phyloP scores from a whole-genome alignment of 1,140 invertebrate species.

The Ips typographus region DNA sequence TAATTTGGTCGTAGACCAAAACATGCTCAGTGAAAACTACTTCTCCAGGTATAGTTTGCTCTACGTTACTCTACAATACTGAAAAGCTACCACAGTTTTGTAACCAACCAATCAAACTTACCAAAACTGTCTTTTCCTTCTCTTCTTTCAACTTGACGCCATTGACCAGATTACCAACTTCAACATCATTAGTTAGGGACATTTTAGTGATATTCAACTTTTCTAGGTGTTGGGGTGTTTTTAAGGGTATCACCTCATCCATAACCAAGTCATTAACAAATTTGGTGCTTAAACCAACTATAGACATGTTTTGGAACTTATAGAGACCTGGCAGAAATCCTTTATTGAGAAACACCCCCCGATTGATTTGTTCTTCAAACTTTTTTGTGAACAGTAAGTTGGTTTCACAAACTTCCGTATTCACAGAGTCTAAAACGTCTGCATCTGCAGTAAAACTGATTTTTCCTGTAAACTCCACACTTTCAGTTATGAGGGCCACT shows the following conservation, averaged over 20 bases:
- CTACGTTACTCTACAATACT: constrained; percentile 38
- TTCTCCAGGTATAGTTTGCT: constrained; percentile 42
- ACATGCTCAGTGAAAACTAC: constrained; percentile 49
- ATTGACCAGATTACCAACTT: constrained; percentile 44
- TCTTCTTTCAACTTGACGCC: constrained; percentile 41
- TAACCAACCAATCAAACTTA: constrained; percentile 30
- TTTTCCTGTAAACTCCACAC: constrained; percentile 37
- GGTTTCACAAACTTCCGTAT: constrained; percentile 31
- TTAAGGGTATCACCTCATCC: constrained; percentile 41
- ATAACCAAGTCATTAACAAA: constrained; percentile 46
- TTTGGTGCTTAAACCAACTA: constrained; percentile 38
- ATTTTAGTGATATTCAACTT: constrained; percentile 32
- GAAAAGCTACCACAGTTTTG: background rate
- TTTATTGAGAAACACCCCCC: constrained; percentile 43
- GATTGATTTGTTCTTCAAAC: constrained; percentile 29
- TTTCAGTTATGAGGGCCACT: constrained; percentile 42
- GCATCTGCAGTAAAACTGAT: constrained; percentile 40
- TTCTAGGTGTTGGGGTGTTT: constrained; percentile 41
- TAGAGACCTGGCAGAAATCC: constrained; percentile 39
- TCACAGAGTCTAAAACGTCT: constrained; percentile 36
- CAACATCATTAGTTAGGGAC: constrained; percentile 34
- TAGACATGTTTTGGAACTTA: constrained; percentile 37
- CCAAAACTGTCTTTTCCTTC: constrained; percentile 43
- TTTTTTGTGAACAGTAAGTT: constrained; percentile 8
- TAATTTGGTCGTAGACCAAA: constrained; percentile 44